Evolutionary conservation across 1,140 invertebrate species (phyloP).

Genomic region (Diorhabda carinulata): DNA sequence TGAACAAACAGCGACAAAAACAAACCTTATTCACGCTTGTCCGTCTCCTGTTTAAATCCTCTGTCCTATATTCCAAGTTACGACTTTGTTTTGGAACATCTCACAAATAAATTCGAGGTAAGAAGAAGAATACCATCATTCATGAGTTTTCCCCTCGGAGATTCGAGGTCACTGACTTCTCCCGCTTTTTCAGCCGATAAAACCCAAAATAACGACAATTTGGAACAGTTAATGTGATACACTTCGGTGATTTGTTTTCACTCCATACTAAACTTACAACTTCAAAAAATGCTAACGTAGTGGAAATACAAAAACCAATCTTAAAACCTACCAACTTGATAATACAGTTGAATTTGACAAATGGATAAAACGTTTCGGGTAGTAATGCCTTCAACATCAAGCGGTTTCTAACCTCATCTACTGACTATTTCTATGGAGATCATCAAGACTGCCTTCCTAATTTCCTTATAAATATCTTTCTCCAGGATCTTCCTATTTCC

Average conservation of each 20-base stretch:
- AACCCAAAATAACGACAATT: conserved; percentile 2
- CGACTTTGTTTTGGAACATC: conserved; percentile 11
- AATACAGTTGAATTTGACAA: no score
- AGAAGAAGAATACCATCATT: conserved; percentile 5
- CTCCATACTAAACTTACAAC: background rate
- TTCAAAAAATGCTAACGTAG: background rate
- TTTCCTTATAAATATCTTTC: no score
- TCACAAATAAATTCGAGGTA: conserved; percentile 7
- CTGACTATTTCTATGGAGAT: no score
- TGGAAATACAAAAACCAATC: no score
- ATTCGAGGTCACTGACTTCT: conserved; percentile 9
- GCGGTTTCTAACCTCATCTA: no score
- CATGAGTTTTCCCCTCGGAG: background rate
- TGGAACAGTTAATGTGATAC: conserved; percentile 2
- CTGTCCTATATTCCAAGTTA: conserved; percentile 8
- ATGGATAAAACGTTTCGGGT: no score
- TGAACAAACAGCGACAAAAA: conserved; percentile 2
- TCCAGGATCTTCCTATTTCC: no score
- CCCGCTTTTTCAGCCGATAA: background rate
- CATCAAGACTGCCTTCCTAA: no score
- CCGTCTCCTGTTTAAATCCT: background rate
- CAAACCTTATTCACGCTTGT: background rate
- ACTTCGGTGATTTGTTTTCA: background rate
- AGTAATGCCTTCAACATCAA: no score
- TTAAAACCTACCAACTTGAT: no score